Evolutionary conservation across 2,888 invertebrate genomes (phyloP).

Genomic region (Gasteruption jaculator): DNA sequence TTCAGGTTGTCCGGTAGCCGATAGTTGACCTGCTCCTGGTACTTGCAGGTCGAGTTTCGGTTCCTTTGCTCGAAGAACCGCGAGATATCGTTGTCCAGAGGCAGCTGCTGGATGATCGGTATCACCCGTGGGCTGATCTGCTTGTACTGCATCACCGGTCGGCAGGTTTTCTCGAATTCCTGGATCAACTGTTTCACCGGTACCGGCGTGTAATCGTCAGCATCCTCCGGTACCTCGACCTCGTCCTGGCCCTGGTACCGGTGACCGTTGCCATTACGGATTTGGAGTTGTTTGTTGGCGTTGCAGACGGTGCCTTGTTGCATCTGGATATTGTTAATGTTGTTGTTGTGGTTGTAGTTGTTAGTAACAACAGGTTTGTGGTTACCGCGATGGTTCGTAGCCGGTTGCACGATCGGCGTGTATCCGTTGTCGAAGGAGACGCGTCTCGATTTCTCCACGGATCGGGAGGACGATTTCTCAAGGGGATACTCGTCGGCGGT

Average conservation of each 20-base stretch:
- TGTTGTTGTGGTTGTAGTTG: slow-evolving; percentile 25
- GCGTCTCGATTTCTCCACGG: slow-evolving; percentile 34
- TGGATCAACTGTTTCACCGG: slow-evolving; percentile 56
- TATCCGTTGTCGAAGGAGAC: slow-evolving; percentile 26
- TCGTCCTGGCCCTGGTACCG: slow-evolving; percentile 45
- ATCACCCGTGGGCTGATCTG: slow-evolving; percentile 47
- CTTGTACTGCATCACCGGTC: slow-evolving; percentile 56
- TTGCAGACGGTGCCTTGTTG: slow-evolving; percentile 22
- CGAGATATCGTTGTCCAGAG: slow-evolving; percentile 40
- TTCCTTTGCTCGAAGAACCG: slow-evolving; percentile 42
- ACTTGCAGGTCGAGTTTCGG: slow-evolving; percentile 28
- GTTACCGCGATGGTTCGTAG: slow-evolving; percentile 21
- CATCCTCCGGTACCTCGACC: slow-evolving; percentile 24
- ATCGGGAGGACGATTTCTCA: slow-evolving; percentile 20
- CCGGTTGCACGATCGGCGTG: slow-evolving; percentile 5
- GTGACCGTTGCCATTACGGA: slow-evolving; percentile 9
- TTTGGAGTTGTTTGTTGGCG: slow-evolving; percentile 17
- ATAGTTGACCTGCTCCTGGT: slow-evolving; percentile 29
- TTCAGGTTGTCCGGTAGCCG: no score
- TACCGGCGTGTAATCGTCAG: slow-evolving; percentile 45
- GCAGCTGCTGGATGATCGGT: slow-evolving; percentile 35
- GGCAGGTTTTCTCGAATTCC: slow-evolving; percentile 62
- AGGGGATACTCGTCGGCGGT: slow-evolving; percentile 28
- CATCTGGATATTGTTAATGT: slow-evolving; percentile 30
- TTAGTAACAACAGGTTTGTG: slow-evolving; percentile 21